phyloP scores from a whole-genome alignment of 2,888 invertebrate species.

The Augochlorella aurata region DNA sequence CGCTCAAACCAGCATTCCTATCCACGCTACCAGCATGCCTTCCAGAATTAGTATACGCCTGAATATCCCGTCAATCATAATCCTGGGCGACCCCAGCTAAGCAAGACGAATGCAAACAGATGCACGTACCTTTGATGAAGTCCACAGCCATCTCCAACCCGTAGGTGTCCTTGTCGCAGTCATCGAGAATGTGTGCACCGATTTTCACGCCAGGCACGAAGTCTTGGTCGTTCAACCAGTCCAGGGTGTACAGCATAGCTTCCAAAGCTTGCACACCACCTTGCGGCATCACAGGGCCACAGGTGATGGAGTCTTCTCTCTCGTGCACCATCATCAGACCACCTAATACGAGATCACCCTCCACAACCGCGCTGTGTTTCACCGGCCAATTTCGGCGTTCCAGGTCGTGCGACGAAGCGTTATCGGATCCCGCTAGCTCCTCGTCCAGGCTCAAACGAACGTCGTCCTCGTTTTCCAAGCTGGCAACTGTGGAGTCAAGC shows the following conservation, averaged over 20 bases:
- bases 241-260: slow-evolving; percentile 93
- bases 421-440: slow-evolving; percentile 48
- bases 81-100: background rate
- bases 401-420: slow-evolving; percentile 73
- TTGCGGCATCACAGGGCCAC: slow-evolving; percentile 95
- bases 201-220: slow-evolving; percentile 88
- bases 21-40: background rate
- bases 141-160: slow-evolving; percentile 96
- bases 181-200: slow-evolving; percentile 94
- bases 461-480: background rate
- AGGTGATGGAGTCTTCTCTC: slow-evolving; percentile 89
- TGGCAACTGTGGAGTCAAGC: background rate
- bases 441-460: slow-evolving; percentile 23
- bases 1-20: background rate
- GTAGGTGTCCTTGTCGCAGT: slow-evolving; percentile 96
- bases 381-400: slow-evolving; percentile 86
- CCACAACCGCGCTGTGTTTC: slow-evolving; percentile 90
- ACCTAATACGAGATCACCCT: slow-evolving; percentile 92
- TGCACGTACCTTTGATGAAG: slow-evolving; percentile 92
- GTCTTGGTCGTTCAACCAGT: slow-evolving; percentile 85
- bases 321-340: slow-evolving; percentile 97
- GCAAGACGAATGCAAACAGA: background rate
- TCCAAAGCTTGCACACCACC: slow-evolving; percentile 93
- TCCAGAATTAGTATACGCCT: background rate
- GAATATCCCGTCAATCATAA: background rate